phyloP scores from a whole-genome alignment of 1,140 invertebrate species.

The Panulirus ornatus region DNA sequence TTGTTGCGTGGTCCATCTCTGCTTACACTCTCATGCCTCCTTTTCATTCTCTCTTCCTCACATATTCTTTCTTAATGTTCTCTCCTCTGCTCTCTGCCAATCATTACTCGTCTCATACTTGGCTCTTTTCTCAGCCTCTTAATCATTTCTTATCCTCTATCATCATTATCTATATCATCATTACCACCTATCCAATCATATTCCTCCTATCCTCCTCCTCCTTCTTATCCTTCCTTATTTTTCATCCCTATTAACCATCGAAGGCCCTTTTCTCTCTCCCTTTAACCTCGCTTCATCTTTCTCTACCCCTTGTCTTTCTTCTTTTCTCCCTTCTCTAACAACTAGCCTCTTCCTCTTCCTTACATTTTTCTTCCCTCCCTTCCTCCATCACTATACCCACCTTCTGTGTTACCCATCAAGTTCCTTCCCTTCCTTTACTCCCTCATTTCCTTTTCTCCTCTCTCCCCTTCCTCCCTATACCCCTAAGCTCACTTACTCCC shows the following conservation, averaged over 20 bases:
- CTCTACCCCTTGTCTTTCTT: not conserved
- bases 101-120: not conserved
- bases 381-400: not conserved
- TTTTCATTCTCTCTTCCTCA: not conserved
- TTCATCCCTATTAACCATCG: not conserved
- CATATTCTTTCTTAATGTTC: not conserved
- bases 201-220: not conserved
- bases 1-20: too few species aligned
- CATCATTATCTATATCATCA: too few species aligned
- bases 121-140: not conserved
- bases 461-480: not conserved
- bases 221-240: not conserved
- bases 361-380: not conserved
- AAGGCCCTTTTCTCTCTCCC: not conserved
- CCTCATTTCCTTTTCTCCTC: not conserved
- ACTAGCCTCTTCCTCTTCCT: not conserved
- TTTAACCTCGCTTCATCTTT: not conserved
- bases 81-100: not conserved
- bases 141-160: not conserved
- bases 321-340: not conserved
- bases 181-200: too few species aligned
- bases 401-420: too few species aligned
- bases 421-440: not conserved
- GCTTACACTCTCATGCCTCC: not conserved
- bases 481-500: not conserved